Evolutionary conservation across 1,140 invertebrate species (phyloP).

Genomic region (Drosophila seguyi): DNA sequence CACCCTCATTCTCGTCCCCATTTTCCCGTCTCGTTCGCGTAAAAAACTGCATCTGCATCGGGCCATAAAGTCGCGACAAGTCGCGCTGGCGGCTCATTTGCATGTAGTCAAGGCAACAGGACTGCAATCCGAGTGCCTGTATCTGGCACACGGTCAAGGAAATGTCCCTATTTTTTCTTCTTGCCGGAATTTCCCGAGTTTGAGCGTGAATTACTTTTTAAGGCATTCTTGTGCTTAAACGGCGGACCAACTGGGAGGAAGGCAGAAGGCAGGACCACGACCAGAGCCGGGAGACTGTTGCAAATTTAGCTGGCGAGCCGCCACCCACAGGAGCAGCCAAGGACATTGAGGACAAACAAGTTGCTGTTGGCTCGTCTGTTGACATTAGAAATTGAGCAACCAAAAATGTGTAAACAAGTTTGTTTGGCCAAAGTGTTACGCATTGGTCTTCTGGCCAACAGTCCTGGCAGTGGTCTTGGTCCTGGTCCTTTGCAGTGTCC

Average conservation of each 20-base stretch:
- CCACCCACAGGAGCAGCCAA: slow-evolving; percentile 42
- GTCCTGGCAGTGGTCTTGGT: slow-evolving; percentile 5
- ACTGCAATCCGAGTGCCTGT: slow-evolving; percentile 17
- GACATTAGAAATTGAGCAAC: slow-evolving; percentile 82
- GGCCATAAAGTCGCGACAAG: slow-evolving; percentile 57
- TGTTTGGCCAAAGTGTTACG: slow-evolving; percentile 73
- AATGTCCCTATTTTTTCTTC: slow-evolving; percentile 19
- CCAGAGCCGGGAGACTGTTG: background rate
- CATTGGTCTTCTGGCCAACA: slow-evolving; percentile 30
- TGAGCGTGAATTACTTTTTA: slow-evolving; percentile 44
- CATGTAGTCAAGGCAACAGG: slow-evolving; percentile 36
- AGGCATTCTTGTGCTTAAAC: slow-evolving; percentile 32
- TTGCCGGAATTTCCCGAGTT: background rate
- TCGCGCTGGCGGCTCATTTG: slow-evolving; percentile 61
- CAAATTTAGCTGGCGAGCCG: slow-evolving; percentile 20
- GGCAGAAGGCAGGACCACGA: slow-evolving; percentile 13
- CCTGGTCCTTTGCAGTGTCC: background rate
- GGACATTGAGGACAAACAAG: slow-evolving; percentile 68
- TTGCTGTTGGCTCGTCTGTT: slow-evolving; percentile 64
- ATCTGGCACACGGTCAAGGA: slow-evolving; percentile 57
- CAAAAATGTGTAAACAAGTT: slow-evolving; percentile 82
- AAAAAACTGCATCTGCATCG: slow-evolving; percentile 68
- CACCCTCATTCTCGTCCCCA: slow-evolving; percentile 1
- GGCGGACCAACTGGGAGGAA: slow-evolving; percentile 23
- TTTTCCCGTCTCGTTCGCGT: slow-evolving; percentile 6